Base-by-base conservation (phyloP, 2,888 invertebrate species). In the Ariolimax columbianus region DNA sequence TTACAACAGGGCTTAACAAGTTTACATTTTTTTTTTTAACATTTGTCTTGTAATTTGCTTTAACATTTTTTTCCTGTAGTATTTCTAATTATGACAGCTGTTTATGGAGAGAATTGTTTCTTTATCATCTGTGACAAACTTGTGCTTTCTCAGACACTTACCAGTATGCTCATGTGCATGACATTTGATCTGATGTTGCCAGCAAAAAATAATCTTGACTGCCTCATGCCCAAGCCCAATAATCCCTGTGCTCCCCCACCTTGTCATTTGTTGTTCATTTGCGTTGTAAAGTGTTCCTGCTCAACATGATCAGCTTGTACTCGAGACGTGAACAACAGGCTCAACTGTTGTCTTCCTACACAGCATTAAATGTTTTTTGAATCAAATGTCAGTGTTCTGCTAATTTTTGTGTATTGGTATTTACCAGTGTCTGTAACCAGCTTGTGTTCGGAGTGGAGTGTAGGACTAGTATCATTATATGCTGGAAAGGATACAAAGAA, bases 301-400 rank as follows among this genome's bases (percentile, higher is more conserved):
- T 47, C 14, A 47, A 14, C 6, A 47, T 47, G n/a, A 9, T 47
- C 47, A 47, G 47, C 47, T 47, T 63, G 59, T 26, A 63, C 59
- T 63, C n/a, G 23, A 14, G n/a, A 23, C 23, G n/a, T 63, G 59
- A n/a, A 63, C 59, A 63, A n/a, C 59, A 63, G n/a, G n/a, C 4
- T 63, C 2, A 63, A 14, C 47, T 9, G 30, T 66, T 66, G 66
- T 66, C 66, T 70, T 70, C 70, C 70, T 19, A 36, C 38, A 70
- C 70, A 70, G 70, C 38, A 70, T 70, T 70, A 70, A 70, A 70
- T 70, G 70, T 70, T 70, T 68, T 26, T 68, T 33, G 19, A 68
- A 2, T 78, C 59, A 78, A 26, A 78, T 63, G 17, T 40, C 63
- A 14, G 77, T 63, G 3, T 36, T 77, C 23, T n/a, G n/a, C n/a